Base-by-base conservation (phyloP, 2,113 vertebrate genomes). In the Hippopotamus amphibius region DNA sequence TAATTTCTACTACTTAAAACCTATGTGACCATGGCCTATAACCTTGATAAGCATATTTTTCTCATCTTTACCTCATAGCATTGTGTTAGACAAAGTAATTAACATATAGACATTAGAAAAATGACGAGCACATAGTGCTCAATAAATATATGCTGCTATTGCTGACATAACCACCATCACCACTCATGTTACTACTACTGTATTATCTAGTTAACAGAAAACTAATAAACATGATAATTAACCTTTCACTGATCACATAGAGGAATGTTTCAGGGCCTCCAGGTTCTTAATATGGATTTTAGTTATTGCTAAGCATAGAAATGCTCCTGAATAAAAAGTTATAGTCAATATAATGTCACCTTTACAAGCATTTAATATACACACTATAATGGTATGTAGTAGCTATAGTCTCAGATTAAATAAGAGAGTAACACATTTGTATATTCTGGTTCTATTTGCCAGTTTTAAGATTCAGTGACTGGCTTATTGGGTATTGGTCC, bases 71-170 rank as follows among this genome's bases (percentile, higher is more conserved):
- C 26, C 24, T 66, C 30, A 59, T 28, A 28, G 6, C 11, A 17
- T 86, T 94, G 11, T 76, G 17, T 74, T 69, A 93, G 13, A 28
- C 22, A 80, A 74, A 2, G 33, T 33, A 61, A 53, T 55, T 30
- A 55, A 74, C n/a, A 28, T 22, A 93, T 93, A 92, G 63, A n/a
- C 26, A 63, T 80, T 96, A 79, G 59, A 92, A 87, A 71, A 77
- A 33, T 85, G 7, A 66, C 19, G 46, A 66, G 12, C 1, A 61
- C 10, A 2, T 55, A 57, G 66, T 14, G 3, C 10, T 86, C 8
- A 9, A 86, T 24, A 66, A 88, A 89, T 71, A n/a, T 59, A 82
- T 77, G 37, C n/a, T 85, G 0, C 17, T 65, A 2, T 50, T 57
- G 37, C 22, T n/a, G 13, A 24, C 59, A 3, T 77, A 63, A 30